Conservation (phyloP, 1,140 invertebrate species). For the Lepidotrigona ventralis region DNA sequence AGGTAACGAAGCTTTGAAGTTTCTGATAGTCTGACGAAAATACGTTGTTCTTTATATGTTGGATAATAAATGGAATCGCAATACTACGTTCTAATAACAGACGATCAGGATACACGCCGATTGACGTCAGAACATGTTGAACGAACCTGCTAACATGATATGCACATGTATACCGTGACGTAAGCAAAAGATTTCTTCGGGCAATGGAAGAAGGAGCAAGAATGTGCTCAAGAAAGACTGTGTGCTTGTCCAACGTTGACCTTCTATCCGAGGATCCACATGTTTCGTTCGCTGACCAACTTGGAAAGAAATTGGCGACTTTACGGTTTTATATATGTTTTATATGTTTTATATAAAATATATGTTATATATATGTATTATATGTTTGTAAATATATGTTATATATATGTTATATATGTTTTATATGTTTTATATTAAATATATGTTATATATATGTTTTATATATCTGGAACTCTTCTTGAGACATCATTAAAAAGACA, state of each 20-base stretch:
- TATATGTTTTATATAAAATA: too few species aligned
- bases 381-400: too few species aligned
- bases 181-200: conserved; percentile 10
- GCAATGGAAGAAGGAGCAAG: not conserved
- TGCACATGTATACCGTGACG: conserved; percentile 33
- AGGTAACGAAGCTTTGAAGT: not conserved
- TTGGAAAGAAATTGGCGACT: not conserved
- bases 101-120: not conserved
- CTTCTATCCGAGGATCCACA: conserved; percentile 11
- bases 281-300: not conserved
- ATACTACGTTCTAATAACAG: not conserved
- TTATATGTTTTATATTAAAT: too few species aligned
- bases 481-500: not conserved
- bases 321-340: too few species aligned
- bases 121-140: conserved; percentile 36
- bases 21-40: not conserved
- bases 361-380: too few species aligned
- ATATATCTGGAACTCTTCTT: not conserved
- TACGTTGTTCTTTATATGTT: not conserved
- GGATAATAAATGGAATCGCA: not conserved
- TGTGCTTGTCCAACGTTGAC: conserved; percentile 12
- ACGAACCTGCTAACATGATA: not conserved
- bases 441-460: too few species aligned
- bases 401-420: too few species aligned
- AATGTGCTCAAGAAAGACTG: not conserved